phyloP scores from a whole-genome alignment of 1,140 invertebrate species.

The Aphelenchoides avenae region DNA sequence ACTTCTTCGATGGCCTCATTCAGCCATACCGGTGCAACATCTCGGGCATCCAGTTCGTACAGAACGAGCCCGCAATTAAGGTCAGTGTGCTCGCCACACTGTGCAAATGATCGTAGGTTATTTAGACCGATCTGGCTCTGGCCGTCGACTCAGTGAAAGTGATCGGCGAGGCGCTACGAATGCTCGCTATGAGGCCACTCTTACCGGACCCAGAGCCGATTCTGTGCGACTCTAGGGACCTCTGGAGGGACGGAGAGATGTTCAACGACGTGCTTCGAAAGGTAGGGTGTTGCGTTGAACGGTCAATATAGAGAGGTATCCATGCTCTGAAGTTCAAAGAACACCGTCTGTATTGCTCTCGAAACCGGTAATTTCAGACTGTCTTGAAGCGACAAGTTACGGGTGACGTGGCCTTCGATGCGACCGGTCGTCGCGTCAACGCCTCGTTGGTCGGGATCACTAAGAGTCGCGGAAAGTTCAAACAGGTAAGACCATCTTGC shows the following conservation, averaged over 20 bases:
- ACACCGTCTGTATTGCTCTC: not conserved
- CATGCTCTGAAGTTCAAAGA: conserved; percentile 12
- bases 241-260: conserved; percentile 48
- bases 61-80: conserved; percentile 48
- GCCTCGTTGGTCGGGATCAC: conserved; percentile 39
- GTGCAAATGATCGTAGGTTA: conserved; percentile 2
- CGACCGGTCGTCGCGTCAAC: conserved; percentile 29
- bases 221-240: conserved; percentile 53
- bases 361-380: conserved; percentile 20
- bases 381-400: conserved; percentile 30
- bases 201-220: conserved; percentile 32
- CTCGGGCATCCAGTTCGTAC: conserved; percentile 51
- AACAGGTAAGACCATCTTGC: conserved; percentile 39
- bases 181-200: conserved; percentile 9
- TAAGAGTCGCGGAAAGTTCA: conserved; percentile 44
- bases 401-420: conserved; percentile 27
- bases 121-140: conserved; percentile 51
- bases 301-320: too few relatives aligned
- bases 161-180: conserved; percentile 41
- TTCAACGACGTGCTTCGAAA: conserved; percentile 37
- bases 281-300: too few relatives aligned
- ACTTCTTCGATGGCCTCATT: conserved; percentile 42
- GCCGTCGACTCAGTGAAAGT: conserved; percentile 50
- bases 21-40: conserved; percentile 54
- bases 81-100: conserved; percentile 12